Evolutionary conservation across 2,888 invertebrate species (phyloP), one percentile per base, ranked within the genome.

Genomic region (Drosophila trichaetosa): DNA sequence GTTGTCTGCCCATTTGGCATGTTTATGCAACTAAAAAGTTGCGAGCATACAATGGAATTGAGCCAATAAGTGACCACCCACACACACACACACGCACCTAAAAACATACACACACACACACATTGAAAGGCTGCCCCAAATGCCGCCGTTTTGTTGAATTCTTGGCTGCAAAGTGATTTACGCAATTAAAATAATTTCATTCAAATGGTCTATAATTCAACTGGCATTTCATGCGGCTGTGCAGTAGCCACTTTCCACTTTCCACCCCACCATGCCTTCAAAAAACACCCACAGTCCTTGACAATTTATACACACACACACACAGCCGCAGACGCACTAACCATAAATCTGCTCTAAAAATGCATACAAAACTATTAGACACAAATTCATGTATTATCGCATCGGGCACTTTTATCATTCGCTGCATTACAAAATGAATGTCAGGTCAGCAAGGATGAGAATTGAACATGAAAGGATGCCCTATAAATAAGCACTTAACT

Each of bases 171-270:
- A 90, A 90, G 89, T 87, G 87, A 90, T 90, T 90, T 87, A 87
- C 90, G 87, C 90, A 87, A 87, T 87, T 87, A 90, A 87, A 87
- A 87, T 87, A 90, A 87, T 87, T 90, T 87, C 83, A 81, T 83
- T 88, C 89, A 88, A 87, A 88, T 87, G 81, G 79, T 83, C 83
- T 83, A 88, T 90, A 87, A 87, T 87, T 87, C 86, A 88, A 76
- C 80, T 88, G 79, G 88, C 79, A 88, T 89, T 89, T 85, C 73
- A 66, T 72, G 75, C 66, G 72, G 82, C 82, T 67, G 72, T 74
- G 82, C 78, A 65, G 61, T 69, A 69, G 71, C 79, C 74, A 72
- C 73, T 76, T 80, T 79, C 24, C 61, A 57, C 52, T 62, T 71
- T 59, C 48, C 73, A 38, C 54, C 51, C 36, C 51, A 34, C n/a